Conservation (phyloP, 2,888 invertebrate species). For the Metalampra italica region DNA sequence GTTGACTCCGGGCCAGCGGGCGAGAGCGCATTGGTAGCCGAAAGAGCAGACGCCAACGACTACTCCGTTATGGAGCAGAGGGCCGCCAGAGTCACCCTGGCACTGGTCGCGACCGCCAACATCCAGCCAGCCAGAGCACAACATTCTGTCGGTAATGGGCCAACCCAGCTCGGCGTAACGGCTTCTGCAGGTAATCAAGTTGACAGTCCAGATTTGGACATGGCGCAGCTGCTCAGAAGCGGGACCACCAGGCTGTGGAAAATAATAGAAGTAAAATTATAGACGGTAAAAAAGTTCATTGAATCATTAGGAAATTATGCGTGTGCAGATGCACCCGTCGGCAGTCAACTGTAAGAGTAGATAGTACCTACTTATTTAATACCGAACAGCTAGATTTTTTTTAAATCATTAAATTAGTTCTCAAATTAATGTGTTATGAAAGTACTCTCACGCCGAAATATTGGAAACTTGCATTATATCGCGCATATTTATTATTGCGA, state of each 20-base stretch:
- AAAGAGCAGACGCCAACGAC: constrained; percentile 45
- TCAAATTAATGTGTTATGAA: too few species aligned
- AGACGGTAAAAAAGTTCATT: too few species aligned
- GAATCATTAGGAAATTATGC: too few species aligned
- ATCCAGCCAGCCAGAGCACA: constrained; percentile 38
- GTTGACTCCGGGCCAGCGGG: constrained; percentile 42
- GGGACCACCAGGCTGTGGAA: constrained; percentile 3
- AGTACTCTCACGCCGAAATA: too few species aligned
- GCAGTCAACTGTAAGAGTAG: too few species aligned
- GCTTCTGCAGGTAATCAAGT: constrained; percentile 27
- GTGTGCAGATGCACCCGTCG: too few species aligned
- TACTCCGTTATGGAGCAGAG: constrained; percentile 38
- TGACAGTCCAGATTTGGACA: constrained; percentile 36
- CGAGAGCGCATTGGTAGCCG: constrained; percentile 30
- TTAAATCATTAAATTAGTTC: too few species aligned
- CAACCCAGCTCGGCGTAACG: constrained; percentile 28
- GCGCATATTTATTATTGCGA: too few species aligned
- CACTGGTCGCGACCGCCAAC: constrained; percentile 56
- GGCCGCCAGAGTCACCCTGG: constrained; percentile 47
- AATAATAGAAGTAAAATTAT: neutral
- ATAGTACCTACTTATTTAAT: too few species aligned
- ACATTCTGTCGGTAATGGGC: constrained; percentile 33
- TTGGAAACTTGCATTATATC: too few species aligned
- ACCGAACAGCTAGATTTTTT: too few species aligned
- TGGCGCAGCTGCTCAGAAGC: constrained; percentile 33